Conservation (phyloP, 2,797 vertebrate genomes). For the Triplophysa yarkandensis region DNA sequence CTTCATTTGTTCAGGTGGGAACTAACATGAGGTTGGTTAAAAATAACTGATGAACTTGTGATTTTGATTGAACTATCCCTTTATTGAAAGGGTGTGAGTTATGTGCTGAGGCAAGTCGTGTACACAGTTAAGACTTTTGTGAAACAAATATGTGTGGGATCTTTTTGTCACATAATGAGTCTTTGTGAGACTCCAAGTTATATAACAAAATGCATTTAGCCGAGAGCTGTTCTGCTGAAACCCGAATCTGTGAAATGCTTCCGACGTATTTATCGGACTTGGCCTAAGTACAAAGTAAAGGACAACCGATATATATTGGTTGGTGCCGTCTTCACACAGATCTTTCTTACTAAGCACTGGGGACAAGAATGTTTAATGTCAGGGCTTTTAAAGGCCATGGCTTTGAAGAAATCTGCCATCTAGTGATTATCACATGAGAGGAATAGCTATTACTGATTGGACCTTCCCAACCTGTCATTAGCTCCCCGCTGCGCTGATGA, state of each 20-base stretch:
- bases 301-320: conserved; percentile 16
- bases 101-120: background rate
- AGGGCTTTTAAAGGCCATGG: conserved; percentile 30
- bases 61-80: too few relatives aligned
- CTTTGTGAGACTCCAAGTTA: conserved; percentile 1
- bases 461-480: conserved; percentile 34
- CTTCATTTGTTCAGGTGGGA: too few relatives aligned
- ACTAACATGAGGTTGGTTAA: too few relatives aligned
- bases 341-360: conserved; percentile 10
- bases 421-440: conserved; percentile 40
- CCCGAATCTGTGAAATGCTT: background rate
- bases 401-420: conserved; percentile 39
- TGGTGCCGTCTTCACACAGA: background rate
- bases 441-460: conserved; percentile 41
- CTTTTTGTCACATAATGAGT: background rate
- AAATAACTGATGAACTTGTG: too few relatives aligned
- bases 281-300: background rate
- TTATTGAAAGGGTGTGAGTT: background rate
- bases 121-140: background rate
- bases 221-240: background rate
- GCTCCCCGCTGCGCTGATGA: conserved; percentile 31
- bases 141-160: background rate
- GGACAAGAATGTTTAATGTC: conserved; percentile 41
- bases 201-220: conserved; percentile 1
- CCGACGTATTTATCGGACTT: background rate